Conservation (phyloP, 2,797 vertebrate genomes). For the Anabas testudineus region DNA sequence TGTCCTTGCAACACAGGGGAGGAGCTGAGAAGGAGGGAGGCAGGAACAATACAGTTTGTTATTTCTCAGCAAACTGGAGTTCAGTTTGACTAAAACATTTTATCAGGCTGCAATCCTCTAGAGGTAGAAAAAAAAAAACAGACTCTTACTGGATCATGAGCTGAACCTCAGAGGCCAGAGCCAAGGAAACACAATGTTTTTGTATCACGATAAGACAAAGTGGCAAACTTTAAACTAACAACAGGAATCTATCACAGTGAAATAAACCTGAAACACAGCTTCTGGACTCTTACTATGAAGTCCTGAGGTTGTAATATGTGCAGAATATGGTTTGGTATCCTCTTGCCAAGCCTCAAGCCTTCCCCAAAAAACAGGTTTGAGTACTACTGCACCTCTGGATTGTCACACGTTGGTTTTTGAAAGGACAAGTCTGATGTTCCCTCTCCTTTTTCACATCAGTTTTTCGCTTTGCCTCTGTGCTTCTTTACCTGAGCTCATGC, state of each 20-base stretch:
- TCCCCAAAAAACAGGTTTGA: too few relatives aligned
- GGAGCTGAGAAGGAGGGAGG: not conserved
- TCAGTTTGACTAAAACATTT: slow-evolving; percentile 15
- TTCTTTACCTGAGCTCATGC: too few relatives aligned
- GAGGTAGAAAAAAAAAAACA: not conserved
- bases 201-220: not conserved
- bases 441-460: too few relatives aligned
- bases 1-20: not conserved
- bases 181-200: not conserved
- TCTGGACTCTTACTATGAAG: too few relatives aligned
- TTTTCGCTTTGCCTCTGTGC: too few relatives aligned
- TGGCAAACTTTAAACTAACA: not conserved
- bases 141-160: not conserved
- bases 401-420: too few relatives aligned
- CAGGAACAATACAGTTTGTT: not conserved
- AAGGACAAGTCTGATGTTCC: too few relatives aligned
- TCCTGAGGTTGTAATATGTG: too few relatives aligned
- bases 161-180: not conserved
- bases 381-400: too few relatives aligned
- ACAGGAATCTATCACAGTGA: not conserved
- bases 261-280: not conserved
- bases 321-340: too few relatives aligned
- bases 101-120: not conserved
- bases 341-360: too few relatives aligned
- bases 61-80: not conserved